These are phyloP conservation scores for Apodemia mormo DNA, from an alignment of 2,888 invertebrate genomes.

Conservation along the genomic window DNA sequence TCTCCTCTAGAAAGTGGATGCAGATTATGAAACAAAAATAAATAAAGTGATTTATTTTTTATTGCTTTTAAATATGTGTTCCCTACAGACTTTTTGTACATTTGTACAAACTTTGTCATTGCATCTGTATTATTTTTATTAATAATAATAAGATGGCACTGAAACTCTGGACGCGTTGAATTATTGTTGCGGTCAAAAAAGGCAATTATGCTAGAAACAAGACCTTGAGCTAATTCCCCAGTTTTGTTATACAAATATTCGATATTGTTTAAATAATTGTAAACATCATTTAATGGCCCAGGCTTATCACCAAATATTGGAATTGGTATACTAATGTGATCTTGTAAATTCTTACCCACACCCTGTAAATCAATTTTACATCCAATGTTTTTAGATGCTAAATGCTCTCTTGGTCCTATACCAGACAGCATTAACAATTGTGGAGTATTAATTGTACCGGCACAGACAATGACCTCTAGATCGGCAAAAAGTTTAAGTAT, in stretches of 20 bases:
- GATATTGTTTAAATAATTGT: conserved; percentile 53
- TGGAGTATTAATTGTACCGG: conserved; percentile 73
- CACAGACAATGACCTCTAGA: conserved; percentile 73
- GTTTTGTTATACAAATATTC: conserved; percentile 73
- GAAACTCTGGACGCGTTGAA: conserved; percentile 53
- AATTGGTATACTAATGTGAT: conserved; percentile 67
- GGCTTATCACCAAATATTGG: conserved; percentile 55
- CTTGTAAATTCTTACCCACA: conserved; percentile 80
- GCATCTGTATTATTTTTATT: conserved; percentile 49
- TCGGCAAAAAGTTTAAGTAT: conserved; percentile 44
- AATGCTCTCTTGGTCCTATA: conserved; percentile 65
- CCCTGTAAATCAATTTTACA: conserved; percentile 61
- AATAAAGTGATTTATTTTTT: conserved; percentile 49
- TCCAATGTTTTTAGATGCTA: conserved; percentile 55
- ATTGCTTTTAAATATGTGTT: conserved; percentile 47
- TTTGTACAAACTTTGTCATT: conserved; percentile 12
- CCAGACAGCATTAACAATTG: conserved; percentile 78
- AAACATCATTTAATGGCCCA: conserved; percentile 40
- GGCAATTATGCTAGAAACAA: conserved; percentile 76
- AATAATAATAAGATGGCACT: conserved; percentile 45
- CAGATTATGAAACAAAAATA: conserved; percentile 56
- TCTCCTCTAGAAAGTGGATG: conserved; percentile 78
- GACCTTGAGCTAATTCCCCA: conserved; percentile 72
- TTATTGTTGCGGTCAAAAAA: conserved; percentile 50
- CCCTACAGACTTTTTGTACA: conserved; percentile 45